phyloP scores from a whole-genome alignment of 1,140 invertebrate genomes.

The Musca domestica region DNA sequence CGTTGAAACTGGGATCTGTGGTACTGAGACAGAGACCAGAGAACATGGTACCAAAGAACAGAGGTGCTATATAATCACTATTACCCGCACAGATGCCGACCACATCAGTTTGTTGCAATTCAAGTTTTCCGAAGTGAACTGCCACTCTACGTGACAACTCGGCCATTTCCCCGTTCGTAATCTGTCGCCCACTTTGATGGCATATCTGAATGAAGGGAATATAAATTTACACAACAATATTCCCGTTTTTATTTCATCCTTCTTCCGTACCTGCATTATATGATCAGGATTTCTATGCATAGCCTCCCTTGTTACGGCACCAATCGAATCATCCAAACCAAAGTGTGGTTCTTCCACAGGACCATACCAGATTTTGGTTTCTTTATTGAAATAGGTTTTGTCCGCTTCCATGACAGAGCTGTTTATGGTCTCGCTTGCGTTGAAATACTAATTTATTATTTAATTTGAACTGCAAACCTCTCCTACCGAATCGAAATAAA shows the following conservation, averaged over 20 bases:
- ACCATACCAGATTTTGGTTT: neutral
- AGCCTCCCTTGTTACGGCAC: too few relatives aligned
- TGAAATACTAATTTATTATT: too few relatives aligned
- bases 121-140: neutral
- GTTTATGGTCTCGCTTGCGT: too few relatives aligned
- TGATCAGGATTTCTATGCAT: too few relatives aligned
- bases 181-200: neutral
- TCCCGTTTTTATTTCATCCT: too few relatives aligned
- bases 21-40: constrained; percentile 38
- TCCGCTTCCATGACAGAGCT: too few relatives aligned
- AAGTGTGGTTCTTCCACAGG: neutral
- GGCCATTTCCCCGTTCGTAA: neutral
- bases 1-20: constrained; percentile 33
- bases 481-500: too few relatives aligned
- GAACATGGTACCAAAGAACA: constrained; percentile 29
- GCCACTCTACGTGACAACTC: neutral
- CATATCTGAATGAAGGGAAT: too few relatives aligned
- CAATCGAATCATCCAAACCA: neutral
- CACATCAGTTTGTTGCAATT: neutral
- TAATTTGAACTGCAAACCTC: too few relatives aligned
- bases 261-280: too few relatives aligned
- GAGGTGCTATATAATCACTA: neutral
- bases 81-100: neutral
- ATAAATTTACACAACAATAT: too few relatives aligned
- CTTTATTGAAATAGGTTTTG: too few relatives aligned